Evolutionary conservation across 1,140 invertebrate species (phyloP).

Genomic region (Oncopodura yosiiana): DNA sequence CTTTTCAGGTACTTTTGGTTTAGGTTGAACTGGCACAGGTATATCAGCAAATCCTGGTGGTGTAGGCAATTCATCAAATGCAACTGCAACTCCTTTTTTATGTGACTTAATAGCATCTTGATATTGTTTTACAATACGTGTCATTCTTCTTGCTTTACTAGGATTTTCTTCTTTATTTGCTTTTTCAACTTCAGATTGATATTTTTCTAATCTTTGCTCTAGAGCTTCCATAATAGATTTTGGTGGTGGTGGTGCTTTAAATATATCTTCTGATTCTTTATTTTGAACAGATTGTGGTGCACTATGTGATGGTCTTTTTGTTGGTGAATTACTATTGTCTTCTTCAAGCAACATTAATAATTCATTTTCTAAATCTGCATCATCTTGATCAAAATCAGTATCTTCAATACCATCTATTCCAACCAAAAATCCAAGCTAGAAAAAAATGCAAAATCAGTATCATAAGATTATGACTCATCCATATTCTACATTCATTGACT

Average conservation of each 20-base stretch:
- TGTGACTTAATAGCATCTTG: slow-evolving; percentile 74
- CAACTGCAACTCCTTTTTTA: slow-evolving; percentile 62
- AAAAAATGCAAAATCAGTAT: no score
- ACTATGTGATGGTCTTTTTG: slow-evolving; percentile 34
- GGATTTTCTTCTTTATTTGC: slow-evolving; percentile 62
- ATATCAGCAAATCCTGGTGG: slow-evolving; percentile 59
- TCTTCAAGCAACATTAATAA: slow-evolving; percentile 60
- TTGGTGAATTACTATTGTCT: slow-evolving; percentile 34
- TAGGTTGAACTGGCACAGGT: slow-evolving; percentile 38
- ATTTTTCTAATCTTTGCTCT: slow-evolving; percentile 70
- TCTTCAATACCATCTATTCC: slow-evolving; percentile 42
- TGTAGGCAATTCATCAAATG: slow-evolving; percentile 72
- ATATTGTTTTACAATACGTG: slow-evolving; percentile 88
- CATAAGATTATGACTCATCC: neutral
- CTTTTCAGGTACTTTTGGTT: slow-evolving; percentile 29
- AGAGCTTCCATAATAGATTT: slow-evolving; percentile 65
- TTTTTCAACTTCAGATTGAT: slow-evolving; percentile 52
- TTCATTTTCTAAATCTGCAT: slow-evolving; percentile 78
- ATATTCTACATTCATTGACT: slow-evolving; percentile 3
- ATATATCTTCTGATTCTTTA: slow-evolving; percentile 30
- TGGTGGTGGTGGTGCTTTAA: slow-evolving; percentile 42
- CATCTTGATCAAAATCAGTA: slow-evolving; percentile 48
- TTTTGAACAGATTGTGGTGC: neutral
- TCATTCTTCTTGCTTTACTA: slow-evolving; percentile 76
- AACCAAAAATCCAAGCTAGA: slow-evolving; percentile 64